phyloP scores from a whole-genome alignment of 2,888 invertebrate genomes.

The Athrips mouffetella region DNA sequence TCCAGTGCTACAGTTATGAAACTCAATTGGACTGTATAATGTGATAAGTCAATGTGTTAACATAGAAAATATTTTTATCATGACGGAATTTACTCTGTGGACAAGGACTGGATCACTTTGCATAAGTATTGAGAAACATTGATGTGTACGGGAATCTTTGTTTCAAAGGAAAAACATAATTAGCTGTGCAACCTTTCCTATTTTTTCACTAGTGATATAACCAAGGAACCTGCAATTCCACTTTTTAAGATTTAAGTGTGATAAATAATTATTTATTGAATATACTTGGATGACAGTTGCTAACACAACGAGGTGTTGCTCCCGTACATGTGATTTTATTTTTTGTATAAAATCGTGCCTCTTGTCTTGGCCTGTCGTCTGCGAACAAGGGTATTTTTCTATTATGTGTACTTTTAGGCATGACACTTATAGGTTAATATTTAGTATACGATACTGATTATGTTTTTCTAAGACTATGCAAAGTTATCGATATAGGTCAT shows the following conservation, averaged over 20 bases:
- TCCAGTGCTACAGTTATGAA: slow-evolving; percentile 62
- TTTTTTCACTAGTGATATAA: slow-evolving; percentile 24
- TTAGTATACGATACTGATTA: slow-evolving; percentile 61
- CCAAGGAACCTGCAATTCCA: slow-evolving; percentile 40
- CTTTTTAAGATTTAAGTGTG: slow-evolving; percentile 59
- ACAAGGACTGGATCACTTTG: slow-evolving; percentile 50
- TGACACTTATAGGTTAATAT: slow-evolving; percentile 47
- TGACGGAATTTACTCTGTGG: slow-evolving; percentile 62
- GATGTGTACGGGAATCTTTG: slow-evolving; percentile 77
- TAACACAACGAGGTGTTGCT: slow-evolving; percentile 68
- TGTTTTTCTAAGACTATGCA: slow-evolving; percentile 64
- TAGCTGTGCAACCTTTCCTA: slow-evolving; percentile 42
- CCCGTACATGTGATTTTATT: slow-evolving; percentile 75
- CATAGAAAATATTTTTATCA: slow-evolving; percentile 59
- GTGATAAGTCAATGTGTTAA: slow-evolving; percentile 58
- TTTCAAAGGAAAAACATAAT: slow-evolving; percentile 72
- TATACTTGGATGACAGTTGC: slow-evolving; percentile 73
- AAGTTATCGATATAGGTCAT: slow-evolving; percentile 61
- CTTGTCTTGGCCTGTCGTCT: slow-evolving; percentile 78
- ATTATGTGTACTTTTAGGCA: slow-evolving; percentile 61
- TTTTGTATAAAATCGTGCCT: slow-evolving; percentile 77
- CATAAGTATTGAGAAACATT: slow-evolving; percentile 56
- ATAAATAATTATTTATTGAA: slow-evolving; percentile 71
- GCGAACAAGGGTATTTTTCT: slow-evolving; percentile 64
- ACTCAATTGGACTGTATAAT: slow-evolving; percentile 65